These are phyloP conservation scores for Sialia sialis DNA, from an alignment of 2,113 vertebrate species.

Conservation along the genomic window DNA sequence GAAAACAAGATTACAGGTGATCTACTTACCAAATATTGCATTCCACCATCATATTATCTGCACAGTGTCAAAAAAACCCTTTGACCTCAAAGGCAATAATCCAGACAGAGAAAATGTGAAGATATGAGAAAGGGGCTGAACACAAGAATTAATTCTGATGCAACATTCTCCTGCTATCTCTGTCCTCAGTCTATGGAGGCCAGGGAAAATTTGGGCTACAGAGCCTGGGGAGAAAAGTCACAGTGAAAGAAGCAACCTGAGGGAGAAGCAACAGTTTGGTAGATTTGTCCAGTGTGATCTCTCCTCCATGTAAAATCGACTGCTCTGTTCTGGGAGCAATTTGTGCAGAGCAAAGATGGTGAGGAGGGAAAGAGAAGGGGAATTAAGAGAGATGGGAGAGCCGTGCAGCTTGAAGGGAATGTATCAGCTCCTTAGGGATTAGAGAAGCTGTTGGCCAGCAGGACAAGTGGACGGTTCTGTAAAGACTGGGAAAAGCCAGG, in stretches of 20 bases:
- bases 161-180: neutral
- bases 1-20: slow-evolving; percentile 24
- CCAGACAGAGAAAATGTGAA: neutral
- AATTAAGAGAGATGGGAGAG: neutral
- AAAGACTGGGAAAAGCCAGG: neutral
- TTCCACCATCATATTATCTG: neutral
- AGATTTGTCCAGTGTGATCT: neutral
- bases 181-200: neutral
- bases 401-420: neutral
- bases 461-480: neutral
- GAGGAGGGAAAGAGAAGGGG: neutral
- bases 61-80: neutral
- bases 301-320: neutral
- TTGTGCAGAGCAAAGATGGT: neutral
- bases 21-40: neutral
- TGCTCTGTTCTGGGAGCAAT: neutral
- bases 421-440: neutral
- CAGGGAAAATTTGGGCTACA: neutral
- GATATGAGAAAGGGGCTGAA: neutral
- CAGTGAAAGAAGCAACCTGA: neutral
- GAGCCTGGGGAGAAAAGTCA: neutral
- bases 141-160: neutral
- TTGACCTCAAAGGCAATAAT: neutral
- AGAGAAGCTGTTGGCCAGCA: neutral
- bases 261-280: neutral